These are phyloP conservation scores for Idaea biselata DNA, from an alignment of 2,888 invertebrate species.

Conservation along the genomic window DNA sequence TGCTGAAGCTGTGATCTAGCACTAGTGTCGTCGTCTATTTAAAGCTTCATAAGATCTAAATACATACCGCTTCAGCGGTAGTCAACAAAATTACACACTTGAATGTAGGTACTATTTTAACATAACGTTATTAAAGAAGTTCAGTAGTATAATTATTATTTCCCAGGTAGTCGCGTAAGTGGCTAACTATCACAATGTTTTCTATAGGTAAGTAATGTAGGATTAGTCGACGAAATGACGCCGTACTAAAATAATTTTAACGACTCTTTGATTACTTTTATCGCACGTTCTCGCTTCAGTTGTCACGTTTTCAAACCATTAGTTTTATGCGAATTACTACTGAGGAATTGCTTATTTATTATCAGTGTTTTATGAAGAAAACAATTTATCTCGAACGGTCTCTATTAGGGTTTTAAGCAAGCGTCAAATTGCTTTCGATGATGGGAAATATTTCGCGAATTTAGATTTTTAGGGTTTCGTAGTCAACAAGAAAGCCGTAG, in stretches of 20 bases:
- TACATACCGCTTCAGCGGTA: no score
- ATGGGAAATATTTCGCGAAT: constrained; percentile 12
- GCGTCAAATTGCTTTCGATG: constrained; percentile 34
- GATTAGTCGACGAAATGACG: constrained; percentile 51
- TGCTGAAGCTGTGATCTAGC: no score
- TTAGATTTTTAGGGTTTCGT: no score
- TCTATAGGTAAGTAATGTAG: constrained; percentile 23
- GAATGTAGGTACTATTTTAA: no score
- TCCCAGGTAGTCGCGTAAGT: not conserved
- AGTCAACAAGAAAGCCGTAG: no score
- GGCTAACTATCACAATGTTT: not conserved
- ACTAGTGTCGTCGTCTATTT: no score
- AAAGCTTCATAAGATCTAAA: no score
- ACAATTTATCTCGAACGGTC: constrained; percentile 41
- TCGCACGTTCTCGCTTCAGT: constrained; percentile 75
- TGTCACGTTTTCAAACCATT: constrained; percentile 76
- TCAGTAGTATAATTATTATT: constrained; percentile 1
- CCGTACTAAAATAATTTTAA: constrained; percentile 74
- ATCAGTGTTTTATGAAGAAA: constrained; percentile 43
- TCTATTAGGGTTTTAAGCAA: constrained; percentile 26
- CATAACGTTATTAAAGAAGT: no score
- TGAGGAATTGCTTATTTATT: constrained; percentile 73
- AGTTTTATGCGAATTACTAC: constrained; percentile 77
- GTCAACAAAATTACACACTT: no score
- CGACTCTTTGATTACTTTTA: constrained; percentile 79